phyloP scores from a whole-genome alignment of 1,140 invertebrate species.

The Lethocerus indicus region DNA sequence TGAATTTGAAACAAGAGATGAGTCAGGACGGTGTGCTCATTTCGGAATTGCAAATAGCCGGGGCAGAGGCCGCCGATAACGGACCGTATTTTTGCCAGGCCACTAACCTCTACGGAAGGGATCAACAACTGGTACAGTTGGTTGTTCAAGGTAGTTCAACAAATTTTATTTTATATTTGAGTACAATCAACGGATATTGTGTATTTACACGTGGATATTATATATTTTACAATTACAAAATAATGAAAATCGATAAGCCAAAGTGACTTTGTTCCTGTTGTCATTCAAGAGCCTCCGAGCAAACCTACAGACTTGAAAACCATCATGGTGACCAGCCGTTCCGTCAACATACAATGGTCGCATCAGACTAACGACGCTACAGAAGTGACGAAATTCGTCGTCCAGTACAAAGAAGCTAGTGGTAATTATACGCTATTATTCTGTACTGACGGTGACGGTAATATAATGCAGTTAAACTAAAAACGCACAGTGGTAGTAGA shows the following conservation, averaged over 20 bases:
- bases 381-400: conserved; percentile 53
- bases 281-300: conserved; percentile 49
- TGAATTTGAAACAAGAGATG: conserved; percentile 46
- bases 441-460: too few relatives aligned
- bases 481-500: too few relatives aligned
- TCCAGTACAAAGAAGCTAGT: conserved; percentile 42
- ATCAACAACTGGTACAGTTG: conserved; percentile 63
- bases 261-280: too few relatives aligned
- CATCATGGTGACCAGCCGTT: conserved; percentile 46
- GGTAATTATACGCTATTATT: too few relatives aligned
- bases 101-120: conserved; percentile 62
- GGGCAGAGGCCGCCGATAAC: conserved; percentile 52
- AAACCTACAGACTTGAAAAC: conserved; percentile 48
- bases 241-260: not conserved
- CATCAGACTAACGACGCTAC: conserved; percentile 44
- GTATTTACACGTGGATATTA: not conserved
- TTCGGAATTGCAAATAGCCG: conserved; percentile 53
- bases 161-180: not conserved
- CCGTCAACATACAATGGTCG: conserved; percentile 58
- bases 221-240: not conserved
- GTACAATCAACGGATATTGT: not conserved
- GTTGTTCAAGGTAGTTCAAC: conserved; percentile 49
- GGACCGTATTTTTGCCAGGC: conserved; percentile 70
- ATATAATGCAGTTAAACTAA: too few relatives aligned
- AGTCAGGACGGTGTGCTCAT: conserved; percentile 46